These are phyloP conservation scores for Leptestheria dahalacensis DNA, from an alignment of 1,140 invertebrate genomes.

Conservation along the genomic window DNA sequence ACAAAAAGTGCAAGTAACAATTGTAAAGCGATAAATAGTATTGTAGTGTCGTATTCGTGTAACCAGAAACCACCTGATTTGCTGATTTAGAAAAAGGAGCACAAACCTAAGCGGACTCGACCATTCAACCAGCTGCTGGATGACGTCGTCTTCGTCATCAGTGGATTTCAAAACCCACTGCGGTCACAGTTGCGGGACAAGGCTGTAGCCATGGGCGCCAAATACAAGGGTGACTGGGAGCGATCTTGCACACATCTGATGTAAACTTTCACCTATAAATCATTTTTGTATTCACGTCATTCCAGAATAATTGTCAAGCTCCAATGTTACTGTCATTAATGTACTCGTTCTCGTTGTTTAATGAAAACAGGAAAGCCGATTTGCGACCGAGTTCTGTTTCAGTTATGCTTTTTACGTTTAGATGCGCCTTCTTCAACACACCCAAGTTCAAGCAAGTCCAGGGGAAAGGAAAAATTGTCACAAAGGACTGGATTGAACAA, in stretches of 20 bases:
- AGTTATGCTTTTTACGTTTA: conserved; percentile 35
- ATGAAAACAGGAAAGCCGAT: no score
- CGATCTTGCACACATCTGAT: conserved; percentile 61
- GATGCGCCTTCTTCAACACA: conserved; percentile 75
- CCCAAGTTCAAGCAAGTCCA: conserved; percentile 66
- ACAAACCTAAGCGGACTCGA: conserved; percentile 23
- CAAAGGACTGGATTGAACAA: conserved; percentile 56
- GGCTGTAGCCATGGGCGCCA: conserved; percentile 61
- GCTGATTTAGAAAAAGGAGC: neutral
- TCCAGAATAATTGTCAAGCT: conserved; percentile 15
- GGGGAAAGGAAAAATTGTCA: conserved; percentile 51
- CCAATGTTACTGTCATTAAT: no score
- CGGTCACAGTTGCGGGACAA: conserved; percentile 46
- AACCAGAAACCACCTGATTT: no score
- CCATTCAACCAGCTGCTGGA: conserved; percentile 42
- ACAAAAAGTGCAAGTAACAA: no score
- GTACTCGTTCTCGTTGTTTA: no score
- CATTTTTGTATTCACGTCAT: conserved; percentile 1
- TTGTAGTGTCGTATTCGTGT: no score
- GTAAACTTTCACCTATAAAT: conserved; percentile 31
- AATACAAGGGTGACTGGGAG: conserved; percentile 59
- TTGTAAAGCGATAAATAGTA: no score
- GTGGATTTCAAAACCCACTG: conserved; percentile 71
- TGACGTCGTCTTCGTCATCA: conserved; percentile 58
- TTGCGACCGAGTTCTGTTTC: no score